These are phyloP conservation scores for Gallinago undulata DNA, from an alignment of 2,113 vertebrate species.

Conservation along the genomic window DNA sequence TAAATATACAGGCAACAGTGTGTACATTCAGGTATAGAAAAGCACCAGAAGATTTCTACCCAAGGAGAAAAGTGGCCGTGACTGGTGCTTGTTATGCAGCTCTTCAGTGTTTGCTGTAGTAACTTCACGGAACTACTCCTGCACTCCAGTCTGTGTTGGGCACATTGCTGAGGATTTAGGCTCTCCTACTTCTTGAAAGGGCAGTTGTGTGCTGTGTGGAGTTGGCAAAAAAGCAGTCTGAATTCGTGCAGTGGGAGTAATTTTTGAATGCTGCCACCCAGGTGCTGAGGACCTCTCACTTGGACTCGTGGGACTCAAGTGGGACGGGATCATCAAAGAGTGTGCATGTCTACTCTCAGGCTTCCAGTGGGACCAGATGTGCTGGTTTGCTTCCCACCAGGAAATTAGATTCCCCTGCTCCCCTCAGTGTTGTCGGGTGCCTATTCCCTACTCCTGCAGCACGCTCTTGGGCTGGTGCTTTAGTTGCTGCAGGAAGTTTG, in stretches of 20 bases:
- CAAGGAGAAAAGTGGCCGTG: not conserved
- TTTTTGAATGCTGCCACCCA: not conserved
- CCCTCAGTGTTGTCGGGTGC: not conserved
- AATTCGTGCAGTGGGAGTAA: not conserved
- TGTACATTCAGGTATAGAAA: not conserved
- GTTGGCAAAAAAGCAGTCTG: not conserved
- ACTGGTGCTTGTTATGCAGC: not conserved
- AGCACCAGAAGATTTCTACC: not conserved
- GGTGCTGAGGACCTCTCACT: not conserved
- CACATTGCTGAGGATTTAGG: not conserved
- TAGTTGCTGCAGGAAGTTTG: not conserved
- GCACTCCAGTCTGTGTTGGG: not conserved
- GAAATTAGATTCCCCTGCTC: not conserved
- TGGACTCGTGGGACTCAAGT: fast-evolving
- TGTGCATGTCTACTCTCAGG: not conserved
- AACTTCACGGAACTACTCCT: not conserved
- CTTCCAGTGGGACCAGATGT: not conserved
- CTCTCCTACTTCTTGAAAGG: not conserved
- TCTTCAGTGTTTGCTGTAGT: not conserved
- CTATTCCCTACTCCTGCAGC: not conserved
- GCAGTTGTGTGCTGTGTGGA: not conserved
- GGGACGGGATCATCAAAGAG: not conserved
- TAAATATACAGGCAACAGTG: not conserved
- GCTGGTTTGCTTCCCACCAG: not conserved
- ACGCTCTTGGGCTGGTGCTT: not conserved